These are phyloP conservation scores for Sinonovacula constricta DNA, from an alignment of 1,140 invertebrate genomes.

Conservation along the genomic window DNA sequence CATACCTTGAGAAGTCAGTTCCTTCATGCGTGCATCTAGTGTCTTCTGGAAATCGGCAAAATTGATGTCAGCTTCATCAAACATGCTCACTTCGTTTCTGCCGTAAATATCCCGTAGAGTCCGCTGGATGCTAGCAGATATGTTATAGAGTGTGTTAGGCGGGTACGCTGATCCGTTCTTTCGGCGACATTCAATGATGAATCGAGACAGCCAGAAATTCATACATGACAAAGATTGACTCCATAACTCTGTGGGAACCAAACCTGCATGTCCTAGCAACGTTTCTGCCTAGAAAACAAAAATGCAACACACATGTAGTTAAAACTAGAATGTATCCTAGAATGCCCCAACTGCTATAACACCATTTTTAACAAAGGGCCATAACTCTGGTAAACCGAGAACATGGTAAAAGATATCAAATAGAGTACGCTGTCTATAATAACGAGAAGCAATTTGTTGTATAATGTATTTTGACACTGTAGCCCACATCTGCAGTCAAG, in stretches of 20 bases:
- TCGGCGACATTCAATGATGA: not conserved
- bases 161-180: not conserved
- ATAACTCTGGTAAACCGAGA: too few species aligned
- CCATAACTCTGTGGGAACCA: not conserved
- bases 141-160: not conserved
- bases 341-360: too few species aligned
- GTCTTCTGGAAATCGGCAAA: not conserved
- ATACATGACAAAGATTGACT: not conserved
- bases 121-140: not conserved
- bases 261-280: not conserved
- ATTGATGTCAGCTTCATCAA: not conserved
- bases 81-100: not conserved
- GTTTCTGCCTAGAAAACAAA: constrained; percentile 6
- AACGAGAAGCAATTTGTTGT: too few species aligned
- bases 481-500: too few species aligned
- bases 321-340: too few species aligned
- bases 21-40: not conserved
- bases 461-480: too few species aligned
- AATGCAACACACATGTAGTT: too few species aligned
- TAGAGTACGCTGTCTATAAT: too few species aligned
- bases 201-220: not conserved
- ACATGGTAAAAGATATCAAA: too few species aligned
- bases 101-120: not conserved
- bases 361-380: too few species aligned
- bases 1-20: not conserved